Percentiles rank a stretch among this genome's conserved stretches.
These are phyloP conservation scores for Aphidius ervi DNA, from an alignment of 1,140 invertebrate species.

Conservation along the genomic window DNA sequence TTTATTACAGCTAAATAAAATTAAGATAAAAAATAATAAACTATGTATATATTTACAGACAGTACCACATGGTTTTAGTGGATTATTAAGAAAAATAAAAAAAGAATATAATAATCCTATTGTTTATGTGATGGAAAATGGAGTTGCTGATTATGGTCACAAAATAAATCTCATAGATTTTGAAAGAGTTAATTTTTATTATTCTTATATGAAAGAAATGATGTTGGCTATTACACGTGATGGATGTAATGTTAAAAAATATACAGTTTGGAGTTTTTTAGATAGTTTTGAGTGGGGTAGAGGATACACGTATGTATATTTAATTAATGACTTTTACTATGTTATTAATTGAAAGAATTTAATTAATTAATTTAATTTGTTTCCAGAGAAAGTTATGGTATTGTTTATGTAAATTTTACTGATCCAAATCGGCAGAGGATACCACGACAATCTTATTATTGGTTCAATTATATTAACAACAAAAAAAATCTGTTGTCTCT, in stretches of 20 bases:
- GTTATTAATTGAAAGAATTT: slow-evolving; percentile 1
- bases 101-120: slow-evolving; percentile 63
- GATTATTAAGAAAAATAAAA: slow-evolving; percentile 66
- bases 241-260: slow-evolving; percentile 60
- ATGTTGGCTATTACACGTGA: slow-evolving; percentile 47
- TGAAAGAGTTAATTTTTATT: slow-evolving; percentile 53
- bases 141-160: slow-evolving; percentile 50
- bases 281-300: slow-evolving; percentile 75
- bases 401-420: slow-evolving; percentile 57
- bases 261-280: slow-evolving; percentile 69
- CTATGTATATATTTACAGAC: no score
- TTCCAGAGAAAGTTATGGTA: slow-evolving; percentile 55
- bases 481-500: not conserved
- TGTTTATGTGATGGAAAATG: slow-evolving; percentile 74
- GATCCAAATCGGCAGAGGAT: slow-evolving; percentile 36
- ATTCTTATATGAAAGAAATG: slow-evolving; percentile 15
- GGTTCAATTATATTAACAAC: not conserved
- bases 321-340: no score
- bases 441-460: not conserved
- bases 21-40: no score
- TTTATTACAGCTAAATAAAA: no score
- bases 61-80: slow-evolving; percentile 66
- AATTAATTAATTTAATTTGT: slow-evolving; percentile 5
- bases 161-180: slow-evolving; percentile 57
- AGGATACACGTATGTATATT: slow-evolving; percentile 57